Evolutionary conservation across 2,113 vertebrate species (phyloP).

Genomic region (Clupea harengus): DNA sequence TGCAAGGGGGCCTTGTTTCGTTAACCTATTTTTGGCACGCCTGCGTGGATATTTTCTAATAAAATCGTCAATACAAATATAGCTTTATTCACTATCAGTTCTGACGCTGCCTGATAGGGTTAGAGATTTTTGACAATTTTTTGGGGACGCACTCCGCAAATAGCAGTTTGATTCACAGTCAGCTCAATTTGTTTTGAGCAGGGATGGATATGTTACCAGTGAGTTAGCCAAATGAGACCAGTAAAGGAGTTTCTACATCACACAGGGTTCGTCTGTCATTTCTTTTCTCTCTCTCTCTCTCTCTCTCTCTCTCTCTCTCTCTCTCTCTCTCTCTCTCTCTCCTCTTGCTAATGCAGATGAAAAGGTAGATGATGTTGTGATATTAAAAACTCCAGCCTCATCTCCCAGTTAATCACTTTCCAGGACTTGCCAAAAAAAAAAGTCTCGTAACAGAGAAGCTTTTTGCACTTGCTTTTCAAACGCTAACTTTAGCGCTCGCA

Average conservation of each 20-base stretch:
- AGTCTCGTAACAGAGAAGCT: background rate
- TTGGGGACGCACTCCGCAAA: background rate
- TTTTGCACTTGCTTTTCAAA: slow-evolving; percentile 36
- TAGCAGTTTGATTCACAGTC: background rate
- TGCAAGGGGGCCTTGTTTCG: background rate
- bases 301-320: background rate
- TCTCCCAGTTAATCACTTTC: slow-evolving; percentile 59
- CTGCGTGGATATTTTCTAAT: background rate
- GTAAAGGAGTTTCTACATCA: slow-evolving; percentile 25
- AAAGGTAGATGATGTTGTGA: background rate
- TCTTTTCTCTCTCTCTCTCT: background rate
- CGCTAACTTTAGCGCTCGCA: slow-evolving; percentile 51
- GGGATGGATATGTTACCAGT: background rate
- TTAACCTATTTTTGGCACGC: background rate
- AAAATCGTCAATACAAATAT: background rate
- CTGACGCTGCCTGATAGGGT: background rate
- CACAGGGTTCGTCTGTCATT: background rate
- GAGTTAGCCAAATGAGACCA: slow-evolving; percentile 14
- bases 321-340: slow-evolving; percentile 6
- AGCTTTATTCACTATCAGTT: background rate
- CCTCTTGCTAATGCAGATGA: background rate
- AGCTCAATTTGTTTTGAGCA: background rate
- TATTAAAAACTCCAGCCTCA: background rate
- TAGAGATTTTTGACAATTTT: background rate
- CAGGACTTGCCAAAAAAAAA: slow-evolving; percentile 40